Conservation (phyloP, 2,113 vertebrate species). For the Scortum barcoo region DNA sequence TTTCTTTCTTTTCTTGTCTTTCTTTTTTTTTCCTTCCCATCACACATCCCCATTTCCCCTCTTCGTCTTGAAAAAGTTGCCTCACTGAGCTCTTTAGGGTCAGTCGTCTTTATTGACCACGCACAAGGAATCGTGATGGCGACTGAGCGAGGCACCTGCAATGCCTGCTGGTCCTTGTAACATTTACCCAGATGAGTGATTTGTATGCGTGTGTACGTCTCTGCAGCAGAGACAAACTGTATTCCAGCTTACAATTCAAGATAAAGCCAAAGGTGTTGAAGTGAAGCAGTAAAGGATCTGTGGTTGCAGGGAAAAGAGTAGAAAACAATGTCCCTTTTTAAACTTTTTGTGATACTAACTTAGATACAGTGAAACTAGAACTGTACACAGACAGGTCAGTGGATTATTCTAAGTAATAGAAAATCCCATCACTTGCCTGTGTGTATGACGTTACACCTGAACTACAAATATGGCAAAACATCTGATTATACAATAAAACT, state of each 20-base stretch:
- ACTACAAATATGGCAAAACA: background rate
- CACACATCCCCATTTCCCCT: conserved; percentile 9
- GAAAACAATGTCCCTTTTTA: background rate
- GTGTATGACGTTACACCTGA: too few species aligned
- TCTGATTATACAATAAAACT: background rate
- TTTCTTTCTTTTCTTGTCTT: conserved; percentile 37
- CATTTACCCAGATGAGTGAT: conserved; percentile 40
- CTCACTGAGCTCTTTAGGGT: conserved; percentile 5
- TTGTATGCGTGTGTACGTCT: conserved; percentile 23
- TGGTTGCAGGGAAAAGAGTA: background rate
- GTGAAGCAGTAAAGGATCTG: background rate
- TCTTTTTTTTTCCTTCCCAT: conserved; percentile 49
- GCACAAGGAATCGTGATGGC: conserved; percentile 22
- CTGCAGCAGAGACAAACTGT: background rate
- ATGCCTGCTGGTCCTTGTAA: conserved; percentile 20
- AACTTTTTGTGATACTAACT: background rate
- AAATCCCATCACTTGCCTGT: background rate
- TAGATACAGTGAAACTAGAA: background rate
- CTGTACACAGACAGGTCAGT: background rate
- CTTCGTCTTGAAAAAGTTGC: conserved; percentile 33
- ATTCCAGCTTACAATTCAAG: conserved; percentile 2
- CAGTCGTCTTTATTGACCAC: conserved; percentile 39
- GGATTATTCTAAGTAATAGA: background rate
- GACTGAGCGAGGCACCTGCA: conserved; percentile 35
- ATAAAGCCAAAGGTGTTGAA: background rate